A percentile compares a stretch with the other conserved stretches of the same genome.
Evolutionary conservation across 2,113 vertebrate species (phyloP).

Genomic region (Ondatra zibethicus): DNA sequence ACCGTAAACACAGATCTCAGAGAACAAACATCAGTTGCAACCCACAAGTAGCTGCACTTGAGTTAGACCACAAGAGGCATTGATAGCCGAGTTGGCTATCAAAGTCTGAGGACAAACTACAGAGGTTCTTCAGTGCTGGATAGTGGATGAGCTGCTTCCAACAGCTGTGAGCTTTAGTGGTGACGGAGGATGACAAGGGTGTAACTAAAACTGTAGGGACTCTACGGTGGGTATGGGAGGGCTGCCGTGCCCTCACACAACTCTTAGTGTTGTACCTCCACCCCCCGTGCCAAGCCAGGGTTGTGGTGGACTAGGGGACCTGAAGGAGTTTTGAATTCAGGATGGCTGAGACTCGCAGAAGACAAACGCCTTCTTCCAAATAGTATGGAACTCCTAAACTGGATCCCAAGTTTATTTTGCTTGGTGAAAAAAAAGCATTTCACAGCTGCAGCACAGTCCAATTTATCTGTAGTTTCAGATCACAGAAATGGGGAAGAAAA

Average conservation of each 20-base stretch:
- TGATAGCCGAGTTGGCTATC: neutral
- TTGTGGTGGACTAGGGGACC: neutral
- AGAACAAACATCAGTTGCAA: neutral
- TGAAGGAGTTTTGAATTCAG: neutral
- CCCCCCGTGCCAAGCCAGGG: neutral
- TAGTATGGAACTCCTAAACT: neutral
- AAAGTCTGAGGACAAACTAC: neutral
- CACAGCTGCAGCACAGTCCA: neutral
- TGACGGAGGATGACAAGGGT: neutral
- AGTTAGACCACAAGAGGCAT: neutral
- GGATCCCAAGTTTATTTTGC: neutral
- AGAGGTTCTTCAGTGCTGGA: neutral
- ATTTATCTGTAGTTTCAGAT: neutral
- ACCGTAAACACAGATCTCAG: neutral
- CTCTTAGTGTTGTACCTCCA: neutral
- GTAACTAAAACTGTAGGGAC: neutral
- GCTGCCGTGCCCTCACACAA: neutral
- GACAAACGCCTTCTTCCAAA: neutral
- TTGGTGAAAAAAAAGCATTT: slow-evolving; percentile 21
- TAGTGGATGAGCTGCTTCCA: neutral
- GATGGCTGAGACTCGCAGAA: neutral
- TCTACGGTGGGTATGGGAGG: neutral
- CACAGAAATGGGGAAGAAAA: slow-evolving; percentile 5
- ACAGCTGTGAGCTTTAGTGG: neutral
- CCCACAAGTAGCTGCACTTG: neutral